Evolutionary conservation across 30 jellyfish, hydroid and myxozoan species (phyloP), one percentile per base, ranked within the genome.

Genomic region (Turritopsis dohrnii): DNA sequence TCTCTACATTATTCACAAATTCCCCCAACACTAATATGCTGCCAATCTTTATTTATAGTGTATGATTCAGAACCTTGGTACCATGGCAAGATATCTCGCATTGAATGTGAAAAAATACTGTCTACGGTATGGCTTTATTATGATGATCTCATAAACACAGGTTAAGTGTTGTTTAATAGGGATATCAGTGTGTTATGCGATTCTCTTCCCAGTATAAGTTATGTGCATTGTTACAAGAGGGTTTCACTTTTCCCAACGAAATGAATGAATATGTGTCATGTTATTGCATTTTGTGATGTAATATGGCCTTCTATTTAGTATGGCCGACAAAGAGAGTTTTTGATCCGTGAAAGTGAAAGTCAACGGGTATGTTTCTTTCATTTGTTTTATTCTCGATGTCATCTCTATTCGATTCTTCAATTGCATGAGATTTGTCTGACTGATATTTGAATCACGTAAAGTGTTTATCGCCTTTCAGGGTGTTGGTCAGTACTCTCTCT

Each of bases 51-150:
- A 69, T 69, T 83, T 81, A 8, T 80, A 93, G 98, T 93, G 16
- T 93, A 93, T 71, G 98, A 93, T 79, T 79, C 96, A 5, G 98
- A 93, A 85, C 96, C 96, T n/a, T 93, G 98, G 98, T 93, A 82
- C 72, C 86, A 80, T 74, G 98, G 96, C 54, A 83, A 93, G 21
- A 81, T 88, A 54, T 79, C 90, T 30, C 89, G 98, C 23, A 96
- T 84, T 26, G 92, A 93, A 65, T 88, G 96, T 73, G 98, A 93
- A 65, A 87, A 88, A 52, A 72, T 88, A 88, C 85, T 93, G 29
- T 81, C 84, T 29, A 80, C 92, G 89, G 98, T 93, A 88, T 19
- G 54, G 17, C 21, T 23, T 53, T 1, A 1, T 82, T 65, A 69
- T 16, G 60, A 41, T 41, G 60, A 41, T 41, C 60, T 41, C 5